Evolutionary conservation across 30 jellyfish, hydroid and myxozoan species (phyloP), one percentile per base, ranked within the genome.

Genomic region (Morbakka virulenta): DNA sequence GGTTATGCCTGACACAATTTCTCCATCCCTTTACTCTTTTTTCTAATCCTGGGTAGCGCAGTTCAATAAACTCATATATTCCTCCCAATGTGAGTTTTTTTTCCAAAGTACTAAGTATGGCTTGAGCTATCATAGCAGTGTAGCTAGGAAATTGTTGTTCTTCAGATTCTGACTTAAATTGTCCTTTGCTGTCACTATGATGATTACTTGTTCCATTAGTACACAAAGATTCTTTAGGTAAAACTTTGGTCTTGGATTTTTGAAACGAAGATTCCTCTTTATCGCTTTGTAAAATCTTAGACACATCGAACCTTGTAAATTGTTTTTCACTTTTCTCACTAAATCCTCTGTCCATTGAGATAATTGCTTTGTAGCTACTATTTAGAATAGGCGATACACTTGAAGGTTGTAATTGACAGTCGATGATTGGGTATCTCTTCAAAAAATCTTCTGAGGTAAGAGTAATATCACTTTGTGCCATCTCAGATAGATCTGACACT

Each of bases 41-140:
- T 66, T 74, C 88, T 30, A 83, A 62, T 0, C 83, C 67, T 2
- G 87, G 87, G 33, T 36, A 83, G 71, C 48, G 28, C 25, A 17
- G 50, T 36, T 83, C 95, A 2, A 83, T 83, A 49, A 72, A 83
- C 26, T 83, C 95, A 52, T 83, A 83, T 3, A 83, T 83, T 49
- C 74, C 95, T 11, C 95, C 95, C 47, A 83, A 83, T 2, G 95
- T 83, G 2, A 83, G 13, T 52, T 50, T 50, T 34, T 71, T 53
- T 4, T 51, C 79, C 24, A 35, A 67, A 49, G 80, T 83, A 57
- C 84, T 48, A 23, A 83, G 32, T 2, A 83, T 74, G 4, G 95
- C 95, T 35, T 73, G 95, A 0, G 80, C 95, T 1, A 83, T 83
- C 95, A 83, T 83, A 11, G 87, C 75, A 20, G 95, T 83, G 64